Conservation (phyloP, 1,140 invertebrate genomes). For the Stenopsyche tienmushanensis region DNA sequence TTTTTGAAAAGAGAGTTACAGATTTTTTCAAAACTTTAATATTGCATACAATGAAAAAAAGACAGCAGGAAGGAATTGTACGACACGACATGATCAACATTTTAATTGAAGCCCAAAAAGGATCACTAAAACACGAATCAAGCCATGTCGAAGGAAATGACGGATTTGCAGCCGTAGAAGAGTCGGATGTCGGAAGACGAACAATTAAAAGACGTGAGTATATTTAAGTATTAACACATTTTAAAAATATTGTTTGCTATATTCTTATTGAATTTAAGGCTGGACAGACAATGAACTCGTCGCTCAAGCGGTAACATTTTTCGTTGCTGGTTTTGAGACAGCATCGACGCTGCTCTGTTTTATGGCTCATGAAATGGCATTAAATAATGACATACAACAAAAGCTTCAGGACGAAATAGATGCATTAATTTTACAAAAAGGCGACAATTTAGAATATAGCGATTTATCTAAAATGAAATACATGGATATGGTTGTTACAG, state of each 20-base stretch:
- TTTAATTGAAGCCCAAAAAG: slow-evolving; percentile 47
- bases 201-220: slow-evolving; percentile 31
- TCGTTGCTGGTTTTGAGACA: slow-evolving; percentile 66
- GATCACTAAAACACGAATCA: slow-evolving; percentile 36
- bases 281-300: slow-evolving; percentile 65
- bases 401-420: slow-evolving; percentile 50
- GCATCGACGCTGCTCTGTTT: slow-evolving; percentile 50
- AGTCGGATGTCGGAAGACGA: slow-evolving; percentile 40
- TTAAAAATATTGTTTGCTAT: background rate
- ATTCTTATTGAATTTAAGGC: slow-evolving; percentile 42
- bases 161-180: slow-evolving; percentile 46
- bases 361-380: slow-evolving; percentile 53
- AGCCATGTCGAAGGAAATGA: slow-evolving; percentile 22
- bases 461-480: slow-evolving; percentile 53
- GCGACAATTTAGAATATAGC: slow-evolving; percentile 47
- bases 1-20: slow-evolving; percentile 37
- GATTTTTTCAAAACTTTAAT: slow-evolving; percentile 44
- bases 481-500: slow-evolving; percentile 56
- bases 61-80: slow-evolving; percentile 45
- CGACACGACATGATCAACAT: slow-evolving; percentile 54
- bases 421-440: slow-evolving; percentile 40
- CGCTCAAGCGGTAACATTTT: slow-evolving; percentile 61
- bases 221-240: background rate
- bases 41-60: slow-evolving; percentile 39
- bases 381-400: slow-evolving; percentile 56